Conservation (phyloP, 2,888 invertebrate genomes). For the Allygus modestus region DNA sequence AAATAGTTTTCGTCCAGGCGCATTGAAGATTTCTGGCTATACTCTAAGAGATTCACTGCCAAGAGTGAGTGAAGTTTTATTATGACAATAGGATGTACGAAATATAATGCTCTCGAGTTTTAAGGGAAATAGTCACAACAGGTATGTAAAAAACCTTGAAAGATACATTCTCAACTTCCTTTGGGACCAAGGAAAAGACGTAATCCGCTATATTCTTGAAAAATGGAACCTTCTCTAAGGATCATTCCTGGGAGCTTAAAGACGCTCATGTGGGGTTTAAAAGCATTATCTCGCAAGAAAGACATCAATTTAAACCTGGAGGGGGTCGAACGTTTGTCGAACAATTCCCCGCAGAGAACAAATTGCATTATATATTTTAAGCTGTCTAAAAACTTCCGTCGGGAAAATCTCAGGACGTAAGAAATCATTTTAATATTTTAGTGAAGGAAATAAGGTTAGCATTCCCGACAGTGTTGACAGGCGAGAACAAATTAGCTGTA, state of each 20-base stretch:
- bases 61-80: too few relatives aligned
- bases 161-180: slow-evolving; percentile 1
- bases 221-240: not conserved
- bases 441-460: slow-evolving; percentile 62
- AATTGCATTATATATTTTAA: slow-evolving; percentile 56
- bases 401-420: slow-evolving; percentile 56
- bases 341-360: slow-evolving; percentile 44
- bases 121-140: too few relatives aligned
- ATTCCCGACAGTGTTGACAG: slow-evolving; percentile 64
- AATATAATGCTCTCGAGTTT: too few relatives aligned
- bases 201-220: not conserved
- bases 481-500: slow-evolving; percentile 61
- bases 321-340: slow-evolving; percentile 50
- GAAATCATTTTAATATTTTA: slow-evolving; percentile 66
- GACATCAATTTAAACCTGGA: slow-evolving; percentile 31
- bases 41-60: too few relatives aligned
- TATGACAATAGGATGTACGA: too few relatives aligned
- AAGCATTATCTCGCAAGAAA: slow-evolving; percentile 50
- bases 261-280: slow-evolving; percentile 51
- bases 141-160: too few relatives aligned
- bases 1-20: too few relatives aligned
- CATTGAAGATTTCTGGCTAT: too few relatives aligned
- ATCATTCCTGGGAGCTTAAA: not conserved
- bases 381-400: slow-evolving; percentile 49
- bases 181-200: not conserved